Evolutionary conservation across 2,797 vertebrate species (phyloP), one percentile per base, ranked within the genome.

Genomic region (Myiotriccus ornatus): DNA sequence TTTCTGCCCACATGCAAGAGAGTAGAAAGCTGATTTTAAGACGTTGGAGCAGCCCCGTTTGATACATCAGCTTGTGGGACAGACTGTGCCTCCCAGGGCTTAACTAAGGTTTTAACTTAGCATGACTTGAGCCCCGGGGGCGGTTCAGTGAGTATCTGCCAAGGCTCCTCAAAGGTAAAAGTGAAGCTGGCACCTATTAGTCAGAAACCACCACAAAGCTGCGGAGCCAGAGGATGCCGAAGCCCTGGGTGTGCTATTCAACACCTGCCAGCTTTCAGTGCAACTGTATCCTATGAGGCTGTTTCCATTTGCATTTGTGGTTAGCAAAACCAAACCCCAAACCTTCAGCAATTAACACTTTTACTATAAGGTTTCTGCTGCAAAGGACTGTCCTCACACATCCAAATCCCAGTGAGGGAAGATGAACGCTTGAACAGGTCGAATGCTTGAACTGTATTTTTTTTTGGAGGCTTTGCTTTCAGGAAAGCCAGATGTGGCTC

Each of bases 141-240:
- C 23, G 71, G 46, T 14, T 85, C 41, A 49, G 53, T 1, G 27
- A 80, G 75, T 53, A 5, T 60, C 68, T 92, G 84, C 92, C 90
- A 93, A 92, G 47, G 78, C 94, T 93, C 34, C 90, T 96, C 92
- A 95, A 95, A 95, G 84, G 87, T 28, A 91, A 79, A 64, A 89
- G 57, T 19, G 57, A 67, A 96, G 87, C 21, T 60, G 82, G 84
- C 16, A 39, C 73, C 84, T 81, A 91, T 94, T 95, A 97, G 89
- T 96, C 88, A 94, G 90, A 97, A 96, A 95, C 96, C 95, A 95
- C 95, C 94, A 95, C 92, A 95, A 96, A 95, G 95, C 81, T 8
- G 16, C 12, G 1, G 73, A 91, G 87, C 79, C 1, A 1, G 53
- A 75, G 92, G 95, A 83, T 75, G 93, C 89, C 32, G 75, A 39